Base-by-base conservation (phyloP, 2,888 invertebrate genomes). In the Campopleginae sp. region DNA sequence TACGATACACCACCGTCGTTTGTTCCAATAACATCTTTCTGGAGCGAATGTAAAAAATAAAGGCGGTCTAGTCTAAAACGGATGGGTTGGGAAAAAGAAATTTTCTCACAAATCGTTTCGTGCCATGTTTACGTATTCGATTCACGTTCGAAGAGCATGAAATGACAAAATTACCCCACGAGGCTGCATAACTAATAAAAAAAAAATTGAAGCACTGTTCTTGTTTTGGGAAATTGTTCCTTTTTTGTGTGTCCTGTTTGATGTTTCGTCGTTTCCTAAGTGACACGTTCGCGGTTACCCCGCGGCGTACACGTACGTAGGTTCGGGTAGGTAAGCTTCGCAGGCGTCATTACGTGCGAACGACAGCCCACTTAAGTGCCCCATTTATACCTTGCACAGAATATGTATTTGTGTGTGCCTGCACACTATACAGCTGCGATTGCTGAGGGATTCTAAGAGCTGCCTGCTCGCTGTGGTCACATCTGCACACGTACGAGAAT, bases 271-370 rank as follows among this genome's bases (percentile, higher is more conserved):
- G 61, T 61, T 74, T 74, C 66, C 85, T 76, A 80, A 86, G 77
- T 75, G 88, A 87, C 86, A 82, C 80, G 61, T 85, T 71, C 72
- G 65, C 74, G 75, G 72, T 85, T 74, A 79, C 48, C 83, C 38
- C 68, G 74, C 68, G 68, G 68, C 76, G 51, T 75, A 61, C 51
- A 33, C 42, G 51, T 14, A 51, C 74, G 38, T 79, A 75, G 86
- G 88, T 86, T 86, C 88, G 76, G 86, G 88, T 90, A 89, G 87
- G 90, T 89, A 88, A 89, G 89, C 88, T 89, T 89, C 87, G 91
- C 88, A 88, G 89, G 89, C 88, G 89, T 90, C 90, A 90, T 91
- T 91, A 90, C 88, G 91, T 88, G 89, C 89, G 87, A 90, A 90
- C 90, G 90, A 90, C 91, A 89, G 89, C 87, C 89, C 87, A 89